These are phyloP conservation scores for Sisyra nigra DNA, from an alignment of 2,888 invertebrate genomes.

Conservation along the genomic window DNA sequence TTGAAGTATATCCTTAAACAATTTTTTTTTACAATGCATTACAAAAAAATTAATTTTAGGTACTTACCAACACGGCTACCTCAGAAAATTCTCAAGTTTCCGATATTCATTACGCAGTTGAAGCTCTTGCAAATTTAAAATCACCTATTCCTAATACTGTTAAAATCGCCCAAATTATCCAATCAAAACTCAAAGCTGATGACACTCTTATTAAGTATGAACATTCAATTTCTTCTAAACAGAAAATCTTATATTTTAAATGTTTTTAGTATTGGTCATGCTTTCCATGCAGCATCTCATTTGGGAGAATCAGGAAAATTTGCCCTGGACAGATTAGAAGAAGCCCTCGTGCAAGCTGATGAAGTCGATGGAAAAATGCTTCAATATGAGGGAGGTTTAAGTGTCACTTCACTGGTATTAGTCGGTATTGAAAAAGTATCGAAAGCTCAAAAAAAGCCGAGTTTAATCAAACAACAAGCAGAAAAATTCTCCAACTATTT, in stretches of 20 bases:
- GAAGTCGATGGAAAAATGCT: constrained; percentile 78
- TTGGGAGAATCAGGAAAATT: constrained; percentile 50
- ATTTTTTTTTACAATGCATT: no score
- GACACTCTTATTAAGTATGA: constrained; percentile 55
- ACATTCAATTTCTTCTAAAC: constrained; percentile 8
- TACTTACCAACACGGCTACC: constrained; percentile 38
- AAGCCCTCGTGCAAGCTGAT: constrained; percentile 88
- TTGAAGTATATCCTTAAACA: constrained; percentile 4
- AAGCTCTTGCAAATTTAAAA: constrained; percentile 49
- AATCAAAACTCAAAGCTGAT: constrained; percentile 68
- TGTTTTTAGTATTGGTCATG: constrained; percentile 57
- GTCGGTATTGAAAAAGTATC: constrained; percentile 46
- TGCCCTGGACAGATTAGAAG: constrained; percentile 65
- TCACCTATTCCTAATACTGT: constrained; percentile 43
- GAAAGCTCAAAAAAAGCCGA: constrained; percentile 41
- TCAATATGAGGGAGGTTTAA: constrained; percentile 75
- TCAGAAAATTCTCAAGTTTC: constrained; percentile 46
- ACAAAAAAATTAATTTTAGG: constrained; percentile 11
- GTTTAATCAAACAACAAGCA: constrained; percentile 62
- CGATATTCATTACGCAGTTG: constrained; percentile 61
- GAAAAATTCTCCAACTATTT: constrained; percentile 85
- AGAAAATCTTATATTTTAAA: constrained; percentile 2
- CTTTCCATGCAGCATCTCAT: constrained; percentile 66
- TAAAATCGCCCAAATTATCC: constrained; percentile 55
- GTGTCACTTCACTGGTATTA: constrained; percentile 18